Evolutionary conservation across 2,888 invertebrate species (phyloP).

Genomic region (Arrhopalites spinosus): DNA sequence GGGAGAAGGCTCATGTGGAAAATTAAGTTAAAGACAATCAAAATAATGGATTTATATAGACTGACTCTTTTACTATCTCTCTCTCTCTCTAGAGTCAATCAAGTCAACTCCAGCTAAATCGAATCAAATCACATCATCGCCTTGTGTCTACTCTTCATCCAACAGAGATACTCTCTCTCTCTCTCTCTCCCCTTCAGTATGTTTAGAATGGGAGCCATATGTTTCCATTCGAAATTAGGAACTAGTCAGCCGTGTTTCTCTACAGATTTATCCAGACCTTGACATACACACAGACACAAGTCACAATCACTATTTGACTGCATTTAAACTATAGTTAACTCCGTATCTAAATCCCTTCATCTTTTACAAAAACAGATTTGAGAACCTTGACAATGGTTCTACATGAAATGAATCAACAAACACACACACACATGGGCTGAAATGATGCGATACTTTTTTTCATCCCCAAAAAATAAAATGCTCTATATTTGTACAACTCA

Average conservation of each 20-base stretch:
- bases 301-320: background rate
- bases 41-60: constrained; percentile 37
- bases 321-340: constrained; percentile 7
- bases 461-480: background rate
- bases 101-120: constrained; percentile 39
- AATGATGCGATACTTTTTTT: constrained; percentile 28
- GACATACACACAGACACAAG: constrained; percentile 1
- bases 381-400: constrained; percentile 20
- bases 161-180: background rate
- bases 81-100: constrained; percentile 30
- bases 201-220: background rate
- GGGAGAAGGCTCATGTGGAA: constrained; percentile 37
- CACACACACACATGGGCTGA: constrained; percentile 23
- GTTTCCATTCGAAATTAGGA: background rate
- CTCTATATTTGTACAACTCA: no score
- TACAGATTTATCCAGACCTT: background rate
- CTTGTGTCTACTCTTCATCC: constrained; percentile 8
- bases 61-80: constrained; percentile 10
- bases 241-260: background rate
- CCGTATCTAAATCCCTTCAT: constrained; percentile 12
- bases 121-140: constrained; percentile 45
- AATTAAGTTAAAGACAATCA: constrained; percentile 43
- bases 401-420: constrained; percentile 15
- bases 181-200: background rate
- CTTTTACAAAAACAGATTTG: no score